Conservation (phyloP, 2,888 invertebrate species). For the Hydropsyche betteni region DNA sequence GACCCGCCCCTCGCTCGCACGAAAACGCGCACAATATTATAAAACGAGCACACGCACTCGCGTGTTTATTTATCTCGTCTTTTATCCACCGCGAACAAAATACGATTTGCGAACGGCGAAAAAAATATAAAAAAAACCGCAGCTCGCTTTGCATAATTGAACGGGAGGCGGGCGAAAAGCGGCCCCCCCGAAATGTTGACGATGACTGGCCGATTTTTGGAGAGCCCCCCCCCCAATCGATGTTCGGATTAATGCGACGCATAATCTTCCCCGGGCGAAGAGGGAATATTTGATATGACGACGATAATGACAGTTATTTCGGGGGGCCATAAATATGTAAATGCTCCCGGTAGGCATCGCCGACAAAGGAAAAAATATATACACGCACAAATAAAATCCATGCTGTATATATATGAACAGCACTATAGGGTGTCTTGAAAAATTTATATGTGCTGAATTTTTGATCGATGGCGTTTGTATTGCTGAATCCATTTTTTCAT, state of each 20-base stretch:
- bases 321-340: constrained; percentile 26
- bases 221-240: constrained; percentile 9
- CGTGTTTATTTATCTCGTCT: constrained; percentile 31
- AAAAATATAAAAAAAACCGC: neutral
- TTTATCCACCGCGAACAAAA: constrained; percentile 30
- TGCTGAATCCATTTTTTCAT: too few relatives aligned
- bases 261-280: constrained; percentile 18
- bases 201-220: constrained; percentile 6
- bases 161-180: neutral
- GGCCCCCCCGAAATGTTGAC: constrained; percentile 16
- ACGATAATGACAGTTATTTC: constrained; percentile 27
- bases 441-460: too few relatives aligned
- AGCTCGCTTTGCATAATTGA: constrained; percentile 27
- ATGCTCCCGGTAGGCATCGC: neutral
- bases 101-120: constrained; percentile 30
- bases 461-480: too few relatives aligned
- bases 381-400: too few relatives aligned
- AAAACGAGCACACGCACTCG: too few relatives aligned
- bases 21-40: too few relatives aligned
- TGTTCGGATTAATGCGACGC: constrained; percentile 22
- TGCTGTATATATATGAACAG: too few relatives aligned
- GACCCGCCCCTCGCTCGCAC: too few relatives aligned
- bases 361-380: too few relatives aligned
- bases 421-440: too few relatives aligned
- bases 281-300: constrained; percentile 24